Base-by-base conservation (phyloP, 2,888 invertebrate genomes). In the Lycophotia porphyrea region DNA sequence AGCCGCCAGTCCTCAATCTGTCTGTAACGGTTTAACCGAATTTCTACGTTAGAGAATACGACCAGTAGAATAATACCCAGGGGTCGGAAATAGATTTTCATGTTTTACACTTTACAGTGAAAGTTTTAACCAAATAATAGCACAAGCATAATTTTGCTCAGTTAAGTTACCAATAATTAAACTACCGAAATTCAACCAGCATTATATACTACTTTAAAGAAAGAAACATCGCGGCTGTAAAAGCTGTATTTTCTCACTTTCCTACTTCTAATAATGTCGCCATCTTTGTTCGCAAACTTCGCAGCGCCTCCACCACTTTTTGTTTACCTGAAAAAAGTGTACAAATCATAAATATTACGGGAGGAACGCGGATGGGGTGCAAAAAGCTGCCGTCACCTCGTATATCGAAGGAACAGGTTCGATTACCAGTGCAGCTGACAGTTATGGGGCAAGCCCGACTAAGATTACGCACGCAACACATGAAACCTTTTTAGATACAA, bases 401-500 rank as follows among this genome's bases (percentile, higher is more conserved):
- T 86, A 83, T 87, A 85, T 82, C 75, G 74, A 76, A 74, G 83
- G 80, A 78, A 75, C 47, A 86, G 81, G 74, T 85, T 91, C 88
- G 88, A 90, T 90, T 89, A 90, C 88, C 84, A 88, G 85, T 91
- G 87, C 88, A 89, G 80, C 88, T 88, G 90, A 90, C 89, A 87
- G 89, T 91, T 90, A 90, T 82, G 83, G 80, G 81, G 52, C 77
- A 74, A 73, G 69, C 76, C 73, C 75, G 78, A 74, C 80, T 58
- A 87, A 90, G 90, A 91, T 91, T 90, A 90, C 88, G 87, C 92
- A 93, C 92, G 91, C 89, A 82, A 91, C 84, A 78, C 77, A 71
- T 82, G 74, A 81, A 84, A 87, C 79, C 66, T 81, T 82, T 84
- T 75, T 72, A 82, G 71, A 81, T 78, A 86, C 61, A 69, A 81